phyloP scores from a whole-genome alignment of 2,888 invertebrate genomes.

The Synergus itoensis region DNA sequence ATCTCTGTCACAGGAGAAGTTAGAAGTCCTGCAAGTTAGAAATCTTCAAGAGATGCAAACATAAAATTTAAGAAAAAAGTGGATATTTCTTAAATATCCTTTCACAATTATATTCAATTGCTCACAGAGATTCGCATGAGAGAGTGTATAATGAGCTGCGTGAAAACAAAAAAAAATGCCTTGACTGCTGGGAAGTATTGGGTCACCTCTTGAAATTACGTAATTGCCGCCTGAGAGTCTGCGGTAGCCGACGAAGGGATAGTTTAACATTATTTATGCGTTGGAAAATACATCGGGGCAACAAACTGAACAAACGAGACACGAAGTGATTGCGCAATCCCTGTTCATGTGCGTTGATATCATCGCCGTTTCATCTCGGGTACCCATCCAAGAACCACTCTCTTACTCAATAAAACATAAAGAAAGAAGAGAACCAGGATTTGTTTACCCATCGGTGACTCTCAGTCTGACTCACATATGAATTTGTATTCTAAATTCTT shows the following conservation, averaged over 20 bases:
- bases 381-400: neutral
- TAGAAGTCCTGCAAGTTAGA: too few relatives aligned
- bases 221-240: constrained; percentile 31
- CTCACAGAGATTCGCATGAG: neutral
- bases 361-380: constrained; percentile 31
- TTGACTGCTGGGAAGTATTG: constrained; percentile 12
- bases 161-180: constrained; percentile 1
- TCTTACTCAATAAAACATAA: neutral
- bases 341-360: constrained; percentile 37
- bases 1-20: too few relatives aligned
- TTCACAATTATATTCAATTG: neutral
- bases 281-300: constrained; percentile 19
- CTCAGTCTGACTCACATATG: neutral
- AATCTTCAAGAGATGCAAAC: too few relatives aligned
- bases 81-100: neutral
- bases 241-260: constrained; percentile 7
- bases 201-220: constrained; percentile 21
- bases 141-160: neutral
- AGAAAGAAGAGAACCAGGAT: constrained; percentile 9
- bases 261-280: constrained; percentile 4
- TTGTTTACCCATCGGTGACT: constrained; percentile 2
- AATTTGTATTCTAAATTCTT: neutral
- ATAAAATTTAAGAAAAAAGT: too few relatives aligned
- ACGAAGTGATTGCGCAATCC: constrained; percentile 26
- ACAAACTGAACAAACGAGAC: constrained; percentile 38